Conservation (phyloP, 2,888 invertebrate species). For the Mechanitis messenoides region DNA sequence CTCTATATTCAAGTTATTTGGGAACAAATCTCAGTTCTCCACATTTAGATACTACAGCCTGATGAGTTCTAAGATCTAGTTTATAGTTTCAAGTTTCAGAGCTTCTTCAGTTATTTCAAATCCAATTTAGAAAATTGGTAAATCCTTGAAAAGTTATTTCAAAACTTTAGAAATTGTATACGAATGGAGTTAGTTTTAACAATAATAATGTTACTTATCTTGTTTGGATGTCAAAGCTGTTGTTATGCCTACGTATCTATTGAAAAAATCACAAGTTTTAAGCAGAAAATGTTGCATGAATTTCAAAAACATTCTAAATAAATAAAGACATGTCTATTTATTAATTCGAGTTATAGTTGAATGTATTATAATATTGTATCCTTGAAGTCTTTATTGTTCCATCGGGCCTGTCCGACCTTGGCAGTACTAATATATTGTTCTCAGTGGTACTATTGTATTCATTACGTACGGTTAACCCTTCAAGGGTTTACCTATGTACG, state of each 20-base stretch:
- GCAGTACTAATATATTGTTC: slow-evolving; percentile 27
- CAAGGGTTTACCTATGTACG: slow-evolving; percentile 12
- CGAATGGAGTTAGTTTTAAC: too few relatives aligned
- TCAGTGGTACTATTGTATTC: slow-evolving; percentile 29
- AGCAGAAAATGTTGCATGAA: too few relatives aligned
- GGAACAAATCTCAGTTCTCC: neutral
- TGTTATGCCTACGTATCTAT: too few relatives aligned
- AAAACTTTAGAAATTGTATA: neutral
- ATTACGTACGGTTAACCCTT: slow-evolving; percentile 25
- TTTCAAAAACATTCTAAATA: too few relatives aligned
- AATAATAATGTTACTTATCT: too few relatives aligned
- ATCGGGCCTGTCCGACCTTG: slow-evolving; percentile 21
- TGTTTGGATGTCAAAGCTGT: too few relatives aligned
- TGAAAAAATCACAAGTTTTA: too few relatives aligned
- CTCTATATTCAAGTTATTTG: slow-evolving; percentile 2
- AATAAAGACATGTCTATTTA: too few relatives aligned
- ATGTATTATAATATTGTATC: neutral
- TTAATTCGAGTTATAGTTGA: neutral
- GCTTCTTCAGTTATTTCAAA: slow-evolving; percentile 6
- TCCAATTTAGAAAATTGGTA: slow-evolving; percentile 3
- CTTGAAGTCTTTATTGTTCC: slow-evolving; percentile 4
- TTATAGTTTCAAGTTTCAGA: slow-evolving; percentile 1
- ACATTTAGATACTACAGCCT: neutral
- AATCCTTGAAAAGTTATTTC: neutral
- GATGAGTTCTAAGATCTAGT: slow-evolving; percentile 2